Percentiles rank a stretch among this genome's conserved stretches.
These are phyloP conservation scores for Alexandromys fortis DNA, from an alignment of 2,113 vertebrate species.

Conservation along the genomic window DNA sequence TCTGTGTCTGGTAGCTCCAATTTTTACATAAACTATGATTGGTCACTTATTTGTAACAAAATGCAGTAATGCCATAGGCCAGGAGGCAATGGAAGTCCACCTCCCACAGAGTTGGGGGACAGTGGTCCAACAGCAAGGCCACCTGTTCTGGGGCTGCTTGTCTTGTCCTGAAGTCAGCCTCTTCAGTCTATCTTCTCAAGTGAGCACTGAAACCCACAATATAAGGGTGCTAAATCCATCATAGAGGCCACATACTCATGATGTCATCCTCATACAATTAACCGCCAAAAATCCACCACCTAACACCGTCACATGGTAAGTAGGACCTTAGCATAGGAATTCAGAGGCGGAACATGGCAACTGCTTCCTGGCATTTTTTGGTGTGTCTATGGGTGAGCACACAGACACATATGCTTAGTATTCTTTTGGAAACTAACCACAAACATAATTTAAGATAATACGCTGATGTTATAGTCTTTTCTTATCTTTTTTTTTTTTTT, in stretches of 20 bases:
- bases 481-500: not conserved
- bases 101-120: not conserved
- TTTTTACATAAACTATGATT: not conserved
- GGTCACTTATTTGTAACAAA: not conserved
- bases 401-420: not conserved
- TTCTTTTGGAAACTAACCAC: not conserved
- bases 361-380: not conserved
- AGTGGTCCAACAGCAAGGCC: not conserved
- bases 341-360: not conserved
- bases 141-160: too few species aligned
- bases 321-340: not conserved
- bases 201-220: not conserved
- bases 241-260: not conserved
- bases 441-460: conserved; percentile 1
- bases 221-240: not conserved
- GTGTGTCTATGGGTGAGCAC: not conserved
- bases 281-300: accelerated
- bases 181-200: not conserved
- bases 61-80: not conserved
- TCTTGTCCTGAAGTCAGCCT: not conserved
- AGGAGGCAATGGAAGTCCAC: not conserved
- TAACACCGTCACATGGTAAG: not conserved
- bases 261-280: not conserved
- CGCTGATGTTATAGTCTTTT: not conserved
- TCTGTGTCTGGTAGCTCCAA: not conserved